Conservation (phyloP, 2,888 invertebrate species). For the Theretra japonica region DNA sequence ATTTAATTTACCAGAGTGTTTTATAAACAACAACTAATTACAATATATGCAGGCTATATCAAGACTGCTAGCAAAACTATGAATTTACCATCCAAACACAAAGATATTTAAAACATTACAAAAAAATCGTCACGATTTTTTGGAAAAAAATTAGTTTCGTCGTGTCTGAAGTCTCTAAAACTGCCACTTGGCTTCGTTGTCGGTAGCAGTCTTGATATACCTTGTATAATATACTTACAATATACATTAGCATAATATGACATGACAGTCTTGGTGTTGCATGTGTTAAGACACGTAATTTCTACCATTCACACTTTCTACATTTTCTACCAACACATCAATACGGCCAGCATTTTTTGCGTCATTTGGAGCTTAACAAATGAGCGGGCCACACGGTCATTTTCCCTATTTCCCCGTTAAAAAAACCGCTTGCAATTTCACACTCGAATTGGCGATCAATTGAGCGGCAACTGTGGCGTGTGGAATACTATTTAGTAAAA, state of each 20-base stretch:
- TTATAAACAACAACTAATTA: no score
- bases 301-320: slow-evolving; percentile 23
- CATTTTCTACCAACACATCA: slow-evolving; percentile 15
- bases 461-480: slow-evolving; percentile 23
- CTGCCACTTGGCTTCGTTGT: no score
- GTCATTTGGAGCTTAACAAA: slow-evolving; percentile 31
- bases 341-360: slow-evolving; percentile 21
- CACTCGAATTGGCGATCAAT: slow-evolving; percentile 26
- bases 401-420: slow-evolving; percentile 24
- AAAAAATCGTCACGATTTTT: no score
- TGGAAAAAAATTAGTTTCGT: no score
- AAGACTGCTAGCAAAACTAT: no score
- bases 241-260: not conserved
- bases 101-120: no score
- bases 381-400: not conserved
- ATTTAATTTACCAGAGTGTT: no score
- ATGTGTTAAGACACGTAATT: not conserved
- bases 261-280: not conserved
- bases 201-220: no score
- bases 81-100: no score
- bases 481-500: slow-evolving; percentile 18
- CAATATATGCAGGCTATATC: no score
- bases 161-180: no score
- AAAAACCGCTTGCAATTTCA: slow-evolving; percentile 28
- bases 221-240: no score